Conservation (phyloP, 2,797 vertebrate species). For the Manis javanica region DNA sequence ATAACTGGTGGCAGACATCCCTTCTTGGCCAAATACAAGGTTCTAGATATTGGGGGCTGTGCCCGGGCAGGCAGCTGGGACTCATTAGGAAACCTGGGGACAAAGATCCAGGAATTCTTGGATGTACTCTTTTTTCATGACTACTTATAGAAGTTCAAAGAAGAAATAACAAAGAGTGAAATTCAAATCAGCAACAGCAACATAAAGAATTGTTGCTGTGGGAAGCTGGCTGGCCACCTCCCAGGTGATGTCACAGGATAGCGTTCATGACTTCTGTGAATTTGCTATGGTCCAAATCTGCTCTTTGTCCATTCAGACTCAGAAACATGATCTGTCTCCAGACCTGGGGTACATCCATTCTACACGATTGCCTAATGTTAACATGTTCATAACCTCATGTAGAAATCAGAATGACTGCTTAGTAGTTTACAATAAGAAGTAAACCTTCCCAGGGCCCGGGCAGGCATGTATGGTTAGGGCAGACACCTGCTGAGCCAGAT, state of each 20-base stretch:
- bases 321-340: background rate
- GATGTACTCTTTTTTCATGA: background rate
- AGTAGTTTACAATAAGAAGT: background rate
- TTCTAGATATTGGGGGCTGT: slow-evolving; percentile 72
- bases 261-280: background rate
- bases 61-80: background rate
- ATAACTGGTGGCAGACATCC: slow-evolving; percentile 95
- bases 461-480: background rate
- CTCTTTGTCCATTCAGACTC: background rate
- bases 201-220: background rate
- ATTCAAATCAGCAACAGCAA: background rate
- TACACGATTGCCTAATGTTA: too few relatives aligned
- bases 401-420: background rate
- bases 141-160: background rate
- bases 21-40: slow-evolving; percentile 95
- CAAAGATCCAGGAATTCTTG: background rate
- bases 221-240: background rate
- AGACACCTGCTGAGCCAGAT: background rate
- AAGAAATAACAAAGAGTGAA: background rate
- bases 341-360: background rate
- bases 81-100: background rate
- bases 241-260: background rate
- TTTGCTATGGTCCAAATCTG: background rate
- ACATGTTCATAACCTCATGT: background rate
- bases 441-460: background rate